Conservation (phyloP, 2,888 invertebrate species). For the Mythimna impura region DNA sequence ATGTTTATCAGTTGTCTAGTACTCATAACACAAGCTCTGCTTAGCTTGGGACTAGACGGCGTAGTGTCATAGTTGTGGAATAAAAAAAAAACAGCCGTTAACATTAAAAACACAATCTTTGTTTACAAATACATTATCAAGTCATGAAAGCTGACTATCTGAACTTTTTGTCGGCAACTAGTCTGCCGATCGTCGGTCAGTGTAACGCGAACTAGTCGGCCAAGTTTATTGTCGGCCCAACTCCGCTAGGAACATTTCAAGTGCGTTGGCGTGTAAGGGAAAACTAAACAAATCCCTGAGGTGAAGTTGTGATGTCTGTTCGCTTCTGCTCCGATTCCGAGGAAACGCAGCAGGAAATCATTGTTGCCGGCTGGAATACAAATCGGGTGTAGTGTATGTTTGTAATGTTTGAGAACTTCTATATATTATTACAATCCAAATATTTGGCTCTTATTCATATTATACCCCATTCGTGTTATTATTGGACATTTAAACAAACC, state of each 20-base stretch:
- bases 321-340: conserved; percentile 5
- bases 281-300: conserved; percentile 28
- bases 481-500: too few species aligned
- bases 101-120: too few species aligned
- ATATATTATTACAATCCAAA: not conserved
- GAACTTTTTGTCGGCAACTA: not conserved
- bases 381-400: conserved; percentile 6
- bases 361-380: conserved; percentile 13
- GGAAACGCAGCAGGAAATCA: conserved; percentile 15
- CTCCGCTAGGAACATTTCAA: not conserved
- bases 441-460: too few species aligned
- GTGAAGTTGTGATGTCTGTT: conserved; percentile 10
- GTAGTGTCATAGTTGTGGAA: too few species aligned
- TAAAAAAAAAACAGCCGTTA: too few species aligned
- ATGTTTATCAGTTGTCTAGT: too few species aligned
- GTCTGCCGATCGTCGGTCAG: not conserved
- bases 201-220: not conserved
- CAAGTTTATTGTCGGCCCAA: not conserved
- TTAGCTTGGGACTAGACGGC: too few species aligned
- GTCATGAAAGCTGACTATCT: too few species aligned
- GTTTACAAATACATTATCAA: too few species aligned
- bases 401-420: not conserved
- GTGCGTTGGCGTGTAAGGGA: conserved; percentile 8
- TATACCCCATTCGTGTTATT: too few species aligned
- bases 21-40: too few species aligned